phyloP scores from a whole-genome alignment of 2,113 vertebrate species.

The Trematomus loennbergii region DNA sequence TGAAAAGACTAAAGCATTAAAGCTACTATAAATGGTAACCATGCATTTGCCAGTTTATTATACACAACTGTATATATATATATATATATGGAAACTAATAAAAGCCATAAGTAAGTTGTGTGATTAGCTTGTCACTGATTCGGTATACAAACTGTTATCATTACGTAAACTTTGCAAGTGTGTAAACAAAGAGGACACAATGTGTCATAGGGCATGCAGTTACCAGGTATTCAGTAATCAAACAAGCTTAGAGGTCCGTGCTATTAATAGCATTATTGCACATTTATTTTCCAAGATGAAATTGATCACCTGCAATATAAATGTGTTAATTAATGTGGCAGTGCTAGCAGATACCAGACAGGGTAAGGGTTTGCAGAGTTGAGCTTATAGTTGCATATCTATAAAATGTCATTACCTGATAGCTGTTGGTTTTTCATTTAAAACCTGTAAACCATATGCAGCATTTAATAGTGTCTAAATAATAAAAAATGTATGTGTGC shows the following conservation, averaged over 20 bases:
- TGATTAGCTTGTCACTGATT: slow-evolving; percentile 13
- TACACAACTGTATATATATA: background rate
- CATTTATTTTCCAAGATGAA: background rate
- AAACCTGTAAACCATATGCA: background rate
- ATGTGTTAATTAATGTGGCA: background rate
- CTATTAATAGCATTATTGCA: background rate
- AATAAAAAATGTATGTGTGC: background rate
- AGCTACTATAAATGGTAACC: background rate
- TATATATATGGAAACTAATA: background rate
- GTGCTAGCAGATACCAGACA: background rate
- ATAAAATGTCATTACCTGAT: background rate
- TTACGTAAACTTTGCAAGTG: background rate
- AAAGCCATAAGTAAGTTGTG: slow-evolving; percentile 1
- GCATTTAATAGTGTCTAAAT: background rate
- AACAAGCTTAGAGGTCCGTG: background rate
- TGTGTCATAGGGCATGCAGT: slow-evolving; percentile 24
- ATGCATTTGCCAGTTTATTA: background rate
- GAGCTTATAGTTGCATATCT: background rate
- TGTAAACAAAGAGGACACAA: slow-evolving; percentile 28
- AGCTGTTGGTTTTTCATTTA: background rate
- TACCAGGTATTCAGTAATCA: slow-evolving; percentile 17
- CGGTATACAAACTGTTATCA: background rate
- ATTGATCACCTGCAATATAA: background rate
- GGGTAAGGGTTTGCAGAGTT: background rate
- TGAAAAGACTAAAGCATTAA: slow-evolving; percentile 1